Percentiles rank a stretch among this genome's conserved stretches.
phyloP scores from a whole-genome alignment of 2,113 vertebrate species.

The Oryzias woworae region DNA sequence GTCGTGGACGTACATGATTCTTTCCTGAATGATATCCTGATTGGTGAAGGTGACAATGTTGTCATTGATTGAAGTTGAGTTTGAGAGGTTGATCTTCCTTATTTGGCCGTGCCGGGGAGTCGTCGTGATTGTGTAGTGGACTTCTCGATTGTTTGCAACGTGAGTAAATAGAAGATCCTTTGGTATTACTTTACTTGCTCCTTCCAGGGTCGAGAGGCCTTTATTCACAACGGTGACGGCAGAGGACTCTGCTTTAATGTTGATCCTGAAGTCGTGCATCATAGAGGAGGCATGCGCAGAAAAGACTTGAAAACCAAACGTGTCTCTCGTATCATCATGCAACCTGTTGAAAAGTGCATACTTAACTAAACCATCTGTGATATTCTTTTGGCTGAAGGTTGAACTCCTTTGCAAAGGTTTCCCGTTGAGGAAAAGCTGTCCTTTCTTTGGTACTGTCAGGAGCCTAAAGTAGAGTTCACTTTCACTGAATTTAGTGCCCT shows the following conservation, averaged over 20 bases:
- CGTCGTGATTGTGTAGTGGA: slow-evolving; percentile 76
- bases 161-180: slow-evolving; percentile 79
- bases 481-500: slow-evolving; percentile 73
- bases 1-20: slow-evolving; percentile 85
- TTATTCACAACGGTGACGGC: slow-evolving; percentile 77
- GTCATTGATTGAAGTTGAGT: slow-evolving; percentile 63
- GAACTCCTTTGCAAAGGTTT: slow-evolving; percentile 75
- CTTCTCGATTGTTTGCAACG: slow-evolving; percentile 65
- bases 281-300: slow-evolving; percentile 77
- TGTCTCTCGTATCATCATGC: slow-evolving; percentile 73
- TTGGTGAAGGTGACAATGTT: slow-evolving; percentile 79
- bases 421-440: slow-evolving; percentile 76
- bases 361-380: slow-evolving; percentile 77
- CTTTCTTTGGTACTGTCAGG: slow-evolving; percentile 79
- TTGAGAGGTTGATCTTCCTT: slow-evolving; percentile 71
- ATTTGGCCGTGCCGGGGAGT: slow-evolving; percentile 83
- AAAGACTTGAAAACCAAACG: slow-evolving; percentile 81
- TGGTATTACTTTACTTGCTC: slow-evolving; percentile 83
- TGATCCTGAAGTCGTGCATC: slow-evolving; percentile 78
- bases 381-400: slow-evolving; percentile 83
- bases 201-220: slow-evolving; percentile 83
- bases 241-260: slow-evolving; percentile 75
- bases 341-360: slow-evolving; percentile 75
- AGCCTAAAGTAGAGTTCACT: slow-evolving; percentile 79
- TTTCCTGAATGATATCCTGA: slow-evolving; percentile 76